Conservation (phyloP, 2,113 vertebrate genomes). For the Ceyx melanurus region DNA sequence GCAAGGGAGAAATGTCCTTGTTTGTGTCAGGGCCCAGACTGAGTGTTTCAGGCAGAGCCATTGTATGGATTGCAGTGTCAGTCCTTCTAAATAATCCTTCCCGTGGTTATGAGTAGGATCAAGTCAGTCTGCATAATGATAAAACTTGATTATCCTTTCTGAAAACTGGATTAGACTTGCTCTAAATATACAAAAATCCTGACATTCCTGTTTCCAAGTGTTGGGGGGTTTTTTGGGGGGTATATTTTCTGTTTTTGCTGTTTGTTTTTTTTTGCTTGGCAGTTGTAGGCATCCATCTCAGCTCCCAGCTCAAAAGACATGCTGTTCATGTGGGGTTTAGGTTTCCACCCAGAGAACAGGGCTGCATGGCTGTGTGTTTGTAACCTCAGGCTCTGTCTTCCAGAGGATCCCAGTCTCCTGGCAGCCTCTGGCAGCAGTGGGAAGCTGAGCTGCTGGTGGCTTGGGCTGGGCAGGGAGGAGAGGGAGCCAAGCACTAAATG, state of each 20-base stretch:
- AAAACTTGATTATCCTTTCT: slow-evolving; percentile 43
- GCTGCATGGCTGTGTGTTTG: not conserved
- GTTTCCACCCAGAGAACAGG: not conserved
- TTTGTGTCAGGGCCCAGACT: slow-evolving; percentile 46
- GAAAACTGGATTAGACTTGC: slow-evolving; percentile 36
- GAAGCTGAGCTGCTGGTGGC: not conserved
- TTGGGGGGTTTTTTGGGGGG: too few species aligned
- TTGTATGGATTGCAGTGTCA: slow-evolving; percentile 47
- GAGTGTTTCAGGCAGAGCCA: not conserved
- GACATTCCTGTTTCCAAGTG: slow-evolving; percentile 38
- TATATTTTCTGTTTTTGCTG: too few species aligned
- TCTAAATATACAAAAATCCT: slow-evolving; percentile 51
- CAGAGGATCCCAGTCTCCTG: not conserved
- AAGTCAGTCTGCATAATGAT: slow-evolving; percentile 39
- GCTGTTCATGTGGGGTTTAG: not conserved
- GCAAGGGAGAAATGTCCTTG: not conserved
- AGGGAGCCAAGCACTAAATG: not conserved
- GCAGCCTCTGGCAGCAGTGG: not conserved
- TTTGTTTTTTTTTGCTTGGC: not conserved
- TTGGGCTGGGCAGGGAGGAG: not conserved
- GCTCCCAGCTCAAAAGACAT: not conserved
- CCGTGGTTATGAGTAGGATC: slow-evolving; percentile 25
- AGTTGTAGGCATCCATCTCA: not conserved
- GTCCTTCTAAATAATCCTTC: slow-evolving; percentile 49
- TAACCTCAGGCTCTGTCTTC: not conserved